These are phyloP conservation scores for Acanthoscelides obtectus DNA, from an alignment of 2,888 invertebrate genomes.

Conservation along the genomic window DNA sequence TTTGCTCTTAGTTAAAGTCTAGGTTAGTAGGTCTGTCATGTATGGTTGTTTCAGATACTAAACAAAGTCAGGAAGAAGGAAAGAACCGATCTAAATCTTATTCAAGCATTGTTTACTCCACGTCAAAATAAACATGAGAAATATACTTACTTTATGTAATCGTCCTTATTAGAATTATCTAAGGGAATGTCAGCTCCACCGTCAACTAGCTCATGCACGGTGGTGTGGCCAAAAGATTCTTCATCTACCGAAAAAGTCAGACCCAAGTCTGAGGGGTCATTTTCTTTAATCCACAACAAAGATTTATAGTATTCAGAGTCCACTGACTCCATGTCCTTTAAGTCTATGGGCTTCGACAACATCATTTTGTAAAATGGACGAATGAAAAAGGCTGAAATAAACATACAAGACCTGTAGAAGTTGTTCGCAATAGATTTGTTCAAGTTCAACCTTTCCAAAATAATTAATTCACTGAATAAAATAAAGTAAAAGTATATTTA, in stretches of 20 bases:
- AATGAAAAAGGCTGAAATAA: slow-evolving; percentile 89
- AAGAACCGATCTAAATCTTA: too few relatives aligned
- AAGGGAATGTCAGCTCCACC: slow-evolving; percentile 87
- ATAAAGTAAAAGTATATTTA: slow-evolving; percentile 36
- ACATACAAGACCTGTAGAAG: not conserved
- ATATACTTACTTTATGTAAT: slow-evolving; percentile 89
- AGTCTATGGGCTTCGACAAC: slow-evolving; percentile 87
- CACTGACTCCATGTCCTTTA: slow-evolving; percentile 98
- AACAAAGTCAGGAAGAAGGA: too few relatives aligned
- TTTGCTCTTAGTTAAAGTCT: not conserved
- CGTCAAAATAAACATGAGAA: too few relatives aligned
- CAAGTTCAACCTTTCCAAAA: not conserved
- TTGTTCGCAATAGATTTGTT: not conserved
- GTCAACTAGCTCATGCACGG: slow-evolving; percentile 85
- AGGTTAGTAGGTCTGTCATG: too few relatives aligned
- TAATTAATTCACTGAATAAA: not conserved
- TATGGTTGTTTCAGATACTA: too few relatives aligned
- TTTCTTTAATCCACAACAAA: slow-evolving; percentile 91
- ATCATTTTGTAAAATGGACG: slow-evolving; percentile 99
- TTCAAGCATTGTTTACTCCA: too few relatives aligned
- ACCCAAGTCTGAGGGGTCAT: slow-evolving; percentile 92
- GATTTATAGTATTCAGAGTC: slow-evolving; percentile 99
- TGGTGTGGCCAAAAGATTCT: slow-evolving; percentile 93
- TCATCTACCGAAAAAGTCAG: slow-evolving; percentile 95
- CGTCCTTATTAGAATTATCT: slow-evolving; percentile 91